Evolutionary conservation across 1,140 invertebrate species (phyloP).

Genomic region (Drosophila albomicans): DNA sequence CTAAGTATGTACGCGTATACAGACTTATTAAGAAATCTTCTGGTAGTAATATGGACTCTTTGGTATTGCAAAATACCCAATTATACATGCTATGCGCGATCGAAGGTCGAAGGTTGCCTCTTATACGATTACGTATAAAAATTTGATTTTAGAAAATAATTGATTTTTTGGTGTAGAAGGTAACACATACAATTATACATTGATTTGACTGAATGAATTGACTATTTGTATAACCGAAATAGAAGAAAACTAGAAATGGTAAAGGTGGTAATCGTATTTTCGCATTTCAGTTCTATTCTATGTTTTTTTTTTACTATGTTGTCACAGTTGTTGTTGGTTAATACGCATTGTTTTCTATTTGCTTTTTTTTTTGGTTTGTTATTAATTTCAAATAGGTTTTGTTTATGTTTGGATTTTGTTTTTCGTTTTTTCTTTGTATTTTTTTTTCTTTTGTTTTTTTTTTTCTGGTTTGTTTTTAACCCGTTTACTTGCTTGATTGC

Average conservation of each 20-base stretch:
- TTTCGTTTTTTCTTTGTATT: constrained; percentile 55
- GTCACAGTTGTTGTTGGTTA: constrained; percentile 44
- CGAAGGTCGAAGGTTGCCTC: constrained; percentile 13
- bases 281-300: constrained; percentile 58
- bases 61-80: constrained; percentile 83
- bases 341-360: constrained; percentile 43
- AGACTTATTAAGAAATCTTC: constrained; percentile 85
- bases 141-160: constrained; percentile 11
- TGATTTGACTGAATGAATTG: constrained; percentile 54
- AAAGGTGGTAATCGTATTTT: constrained; percentile 63
- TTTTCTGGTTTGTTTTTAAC: constrained; percentile 60
- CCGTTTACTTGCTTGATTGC: constrained; percentile 83
- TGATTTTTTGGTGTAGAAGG: constrained; percentile 49
- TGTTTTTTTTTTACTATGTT: constrained; percentile 31
- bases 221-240: constrained; percentile 51
- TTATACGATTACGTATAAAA: background rate
- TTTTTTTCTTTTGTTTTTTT: constrained; percentile 50
- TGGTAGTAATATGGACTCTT: constrained; percentile 85
- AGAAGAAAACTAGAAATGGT: constrained; percentile 62
- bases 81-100: constrained; percentile 62
- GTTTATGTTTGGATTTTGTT: constrained; percentile 56
- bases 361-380: constrained; percentile 40
- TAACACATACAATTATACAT: constrained; percentile 63
- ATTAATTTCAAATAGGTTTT: constrained; percentile 59
- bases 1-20: constrained; percentile 50